These are phyloP conservation scores for Lethenteron reissneri DNA, from an alignment of 2,113 vertebrate species.

Conservation along the genomic window DNA sequence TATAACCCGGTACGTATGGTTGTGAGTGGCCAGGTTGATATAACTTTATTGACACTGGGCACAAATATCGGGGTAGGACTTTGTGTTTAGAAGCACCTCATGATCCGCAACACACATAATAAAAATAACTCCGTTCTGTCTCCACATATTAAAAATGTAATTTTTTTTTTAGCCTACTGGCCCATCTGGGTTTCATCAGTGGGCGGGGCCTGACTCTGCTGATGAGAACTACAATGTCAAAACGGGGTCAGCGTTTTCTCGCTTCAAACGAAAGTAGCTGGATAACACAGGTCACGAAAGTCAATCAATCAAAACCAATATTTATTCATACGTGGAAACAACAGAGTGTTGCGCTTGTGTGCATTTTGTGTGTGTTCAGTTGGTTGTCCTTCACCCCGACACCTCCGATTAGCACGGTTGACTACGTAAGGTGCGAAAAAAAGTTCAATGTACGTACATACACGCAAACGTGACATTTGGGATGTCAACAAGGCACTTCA, in stretches of 20 bases:
- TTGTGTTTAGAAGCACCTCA: too few relatives aligned
- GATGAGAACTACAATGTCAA: background rate
- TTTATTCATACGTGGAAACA: background rate
- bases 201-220: too few relatives aligned
- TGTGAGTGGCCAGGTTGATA: too few relatives aligned
- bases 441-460: background rate
- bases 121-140: too few relatives aligned
- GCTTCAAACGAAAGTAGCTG: background rate
- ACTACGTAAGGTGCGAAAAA: background rate
- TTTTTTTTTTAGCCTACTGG: too few relatives aligned
- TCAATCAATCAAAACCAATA: background rate
- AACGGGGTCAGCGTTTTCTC: background rate
- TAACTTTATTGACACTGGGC: too few relatives aligned
- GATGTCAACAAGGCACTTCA: background rate
- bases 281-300: too few relatives aligned
- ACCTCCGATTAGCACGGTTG: background rate
- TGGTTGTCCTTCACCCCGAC: background rate
- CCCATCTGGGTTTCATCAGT: too few relatives aligned
- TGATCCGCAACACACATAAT: too few relatives aligned
- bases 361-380: background rate
- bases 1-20: too few relatives aligned
- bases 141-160: too few relatives aligned
- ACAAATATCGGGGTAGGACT: too few relatives aligned
- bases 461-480: background rate
- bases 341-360: constrained; percentile 1